Evolutionary conservation across 1,140 invertebrate species (phyloP), one percentile per base, ranked within the genome.

Genomic region (Ectropis grisescens): DNA sequence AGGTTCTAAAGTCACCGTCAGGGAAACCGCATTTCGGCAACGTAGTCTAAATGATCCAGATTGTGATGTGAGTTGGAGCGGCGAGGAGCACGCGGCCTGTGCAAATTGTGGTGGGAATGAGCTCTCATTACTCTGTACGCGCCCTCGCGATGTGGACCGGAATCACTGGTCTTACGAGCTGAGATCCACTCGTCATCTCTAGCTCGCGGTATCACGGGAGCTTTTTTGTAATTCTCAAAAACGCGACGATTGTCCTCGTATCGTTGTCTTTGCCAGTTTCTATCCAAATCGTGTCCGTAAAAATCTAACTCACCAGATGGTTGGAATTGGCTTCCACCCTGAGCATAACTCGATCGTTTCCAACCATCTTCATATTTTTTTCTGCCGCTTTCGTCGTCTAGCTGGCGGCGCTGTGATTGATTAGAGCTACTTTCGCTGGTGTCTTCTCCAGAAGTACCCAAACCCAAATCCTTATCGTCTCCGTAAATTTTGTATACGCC

Each of bases 381-480:
- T 8, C 86, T 82, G 2, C 52, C 49, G 7, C 82, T 82, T 1
- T 87, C 83, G 10, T 87, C 84, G 11, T 87, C 84, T 25, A 87
- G 85, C 33, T 87, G 84, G 27, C 83, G 78, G 1, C 86, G 80
- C 50, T 86, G 88, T 1, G 88, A 90, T 48, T 90, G 89, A 41
- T 87, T 91, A 0, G 88, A 89, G 46, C 87, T 91, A 43, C 85
- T 88, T 57, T 91, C 90, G 31, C 85, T 92, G 2, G 86, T 92
- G 62, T 90, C 92, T 70, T 89, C 92, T 36, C 87, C 92, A 0
- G 92, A 95, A 2, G 93, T 96, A 0, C 94, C 94, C 0, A 96
- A 75, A 0, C 93, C 94, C 2, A 91, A 83, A 68, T 96, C 94
- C 67, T 94, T 92, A 16, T 96, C 93, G 16, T 88, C 64, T 15